These are phyloP conservation scores for Ochlodes sylvanus DNA, from an alignment of 2,888 invertebrate genomes.

Conservation along the genomic window DNA sequence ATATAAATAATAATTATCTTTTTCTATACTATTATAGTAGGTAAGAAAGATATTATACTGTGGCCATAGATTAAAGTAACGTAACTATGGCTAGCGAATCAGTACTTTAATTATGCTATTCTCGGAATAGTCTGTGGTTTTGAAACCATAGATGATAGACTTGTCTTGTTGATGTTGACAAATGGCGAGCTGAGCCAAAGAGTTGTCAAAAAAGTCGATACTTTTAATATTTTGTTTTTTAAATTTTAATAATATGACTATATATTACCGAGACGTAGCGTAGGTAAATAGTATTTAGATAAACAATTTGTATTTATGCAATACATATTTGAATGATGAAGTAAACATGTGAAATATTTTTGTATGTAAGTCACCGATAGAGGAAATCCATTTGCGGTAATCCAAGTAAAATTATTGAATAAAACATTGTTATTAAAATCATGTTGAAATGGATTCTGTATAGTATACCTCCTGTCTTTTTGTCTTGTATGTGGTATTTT, in stretches of 20 bases:
- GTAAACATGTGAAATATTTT: slow-evolving; percentile 25
- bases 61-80: no score
- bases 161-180: no score
- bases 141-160: no score
- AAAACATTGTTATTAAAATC: slow-evolving; percentile 46
- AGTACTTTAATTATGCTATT: no score
- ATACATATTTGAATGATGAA: not conserved
- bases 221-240: not conserved
- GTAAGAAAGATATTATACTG: no score
- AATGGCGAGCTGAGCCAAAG: no score
- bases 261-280: not conserved
- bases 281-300: not conserved
- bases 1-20: no score
- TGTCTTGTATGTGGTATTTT: slow-evolving; percentile 66
- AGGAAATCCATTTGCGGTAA: slow-evolving; percentile 13
- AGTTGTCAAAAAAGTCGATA: not conserved
- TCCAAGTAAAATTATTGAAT: not conserved
- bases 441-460: slow-evolving; percentile 66
- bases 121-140: no score
- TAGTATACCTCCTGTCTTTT: slow-evolving; percentile 57
- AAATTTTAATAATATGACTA: not conserved
- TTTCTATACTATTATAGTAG: no score
- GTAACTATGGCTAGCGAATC: no score
- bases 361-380: slow-evolving; percentile 9
- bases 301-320: not conserved